phyloP scores from a whole-genome alignment of 2,113 vertebrate species.

The Periophthalmus modestus region DNA sequence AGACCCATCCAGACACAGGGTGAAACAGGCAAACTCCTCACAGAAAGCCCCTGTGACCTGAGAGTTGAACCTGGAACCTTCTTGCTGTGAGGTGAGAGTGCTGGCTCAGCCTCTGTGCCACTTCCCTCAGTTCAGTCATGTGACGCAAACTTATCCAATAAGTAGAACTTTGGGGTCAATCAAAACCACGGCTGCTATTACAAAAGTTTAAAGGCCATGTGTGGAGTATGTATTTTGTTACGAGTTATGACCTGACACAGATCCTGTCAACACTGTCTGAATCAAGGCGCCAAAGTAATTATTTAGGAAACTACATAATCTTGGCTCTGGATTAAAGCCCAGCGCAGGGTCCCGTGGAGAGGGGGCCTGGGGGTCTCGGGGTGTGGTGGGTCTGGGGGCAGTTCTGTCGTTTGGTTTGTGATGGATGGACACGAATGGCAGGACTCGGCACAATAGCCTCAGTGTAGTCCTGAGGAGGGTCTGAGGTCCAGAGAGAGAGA shows the following conservation, averaged over 20 bases:
- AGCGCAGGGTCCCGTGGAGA: not conserved
- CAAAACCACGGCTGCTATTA: too few relatives aligned
- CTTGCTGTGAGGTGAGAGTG: too few relatives aligned
- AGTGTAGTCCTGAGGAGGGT: slow-evolving; percentile 73
- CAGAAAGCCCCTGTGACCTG: too few relatives aligned
- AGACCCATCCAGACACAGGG: too few relatives aligned
- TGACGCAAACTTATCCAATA: too few relatives aligned
- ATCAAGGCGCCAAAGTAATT: slow-evolving; percentile 5
- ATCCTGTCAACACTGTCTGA: not conserved
- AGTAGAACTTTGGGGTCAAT: too few relatives aligned
- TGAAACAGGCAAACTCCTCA: too few relatives aligned
- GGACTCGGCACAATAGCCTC: slow-evolving; percentile 81
- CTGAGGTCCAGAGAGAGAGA: slow-evolving; percentile 47
- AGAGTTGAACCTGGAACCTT: too few relatives aligned
- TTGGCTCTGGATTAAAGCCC: slow-evolving; percentile 18
- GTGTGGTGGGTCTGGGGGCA: slow-evolving; percentile 63
- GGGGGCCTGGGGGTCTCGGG: slow-evolving; percentile 21
- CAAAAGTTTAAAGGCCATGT: too few relatives aligned
- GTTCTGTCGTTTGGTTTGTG: slow-evolving; percentile 86
- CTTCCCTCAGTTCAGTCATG: too few relatives aligned
- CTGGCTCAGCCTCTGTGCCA: too few relatives aligned
- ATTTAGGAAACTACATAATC: not conserved
- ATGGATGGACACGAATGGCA: slow-evolving; percentile 88
- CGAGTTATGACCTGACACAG: not conserved
- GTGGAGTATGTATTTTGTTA: not conserved